Evolutionary conservation across 2,113 vertebrate species (phyloP).

Genomic region (Gopherus flavomarginatus): DNA sequence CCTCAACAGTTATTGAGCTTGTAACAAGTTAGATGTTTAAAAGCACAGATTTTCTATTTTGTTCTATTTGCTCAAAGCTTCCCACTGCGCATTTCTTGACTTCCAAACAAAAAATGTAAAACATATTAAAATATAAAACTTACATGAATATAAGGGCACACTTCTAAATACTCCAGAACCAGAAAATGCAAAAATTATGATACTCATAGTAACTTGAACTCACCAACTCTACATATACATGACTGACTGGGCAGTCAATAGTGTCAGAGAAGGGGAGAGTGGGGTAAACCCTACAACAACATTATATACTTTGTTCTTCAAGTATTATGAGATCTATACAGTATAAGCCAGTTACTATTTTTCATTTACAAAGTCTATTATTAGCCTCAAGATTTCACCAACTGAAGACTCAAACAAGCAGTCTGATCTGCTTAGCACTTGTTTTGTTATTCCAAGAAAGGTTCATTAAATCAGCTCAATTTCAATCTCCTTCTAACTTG

Average conservation of each 20-base stretch:
- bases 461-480: background rate
- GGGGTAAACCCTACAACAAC: background rate
- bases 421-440: background rate
- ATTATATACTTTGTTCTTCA: background rate
- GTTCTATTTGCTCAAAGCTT: background rate
- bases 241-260: background rate
- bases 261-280: background rate
- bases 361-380: background rate
- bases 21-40: background rate
- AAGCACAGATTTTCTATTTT: background rate
- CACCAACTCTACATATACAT: background rate
- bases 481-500: background rate
- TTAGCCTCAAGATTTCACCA: background rate
- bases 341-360: background rate
- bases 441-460: background rate
- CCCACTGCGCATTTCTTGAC: background rate
- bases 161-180: background rate
- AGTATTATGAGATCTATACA: background rate
- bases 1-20: background rate
- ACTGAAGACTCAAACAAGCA: background rate
- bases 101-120: background rate
- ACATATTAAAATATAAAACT: background rate
- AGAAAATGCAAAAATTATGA: background rate
- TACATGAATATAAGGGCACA: background rate
- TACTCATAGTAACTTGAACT: background rate